Evolutionary conservation across 1,140 invertebrate genomes (phyloP).

Genomic region (Bilobella aurantiaca): DNA sequence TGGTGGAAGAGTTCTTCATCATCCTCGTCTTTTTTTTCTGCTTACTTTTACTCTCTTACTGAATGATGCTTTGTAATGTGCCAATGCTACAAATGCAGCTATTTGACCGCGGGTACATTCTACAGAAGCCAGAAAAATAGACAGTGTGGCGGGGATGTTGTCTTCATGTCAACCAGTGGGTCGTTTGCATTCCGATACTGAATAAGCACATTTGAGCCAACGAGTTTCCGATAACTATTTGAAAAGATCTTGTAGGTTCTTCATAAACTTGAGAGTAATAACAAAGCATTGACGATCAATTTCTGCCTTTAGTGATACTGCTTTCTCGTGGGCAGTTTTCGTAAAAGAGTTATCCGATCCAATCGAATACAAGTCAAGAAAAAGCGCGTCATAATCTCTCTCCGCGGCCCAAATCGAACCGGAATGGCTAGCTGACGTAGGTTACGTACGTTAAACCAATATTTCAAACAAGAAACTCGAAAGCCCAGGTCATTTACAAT

Average conservation of each 20-base stretch:
- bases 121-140: not conserved
- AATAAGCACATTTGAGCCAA: not conserved
- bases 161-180: not conserved
- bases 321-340: not conserved
- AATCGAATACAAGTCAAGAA: not conserved
- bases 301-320: not conserved
- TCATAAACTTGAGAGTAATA: not conserved
- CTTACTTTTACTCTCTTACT: no score
- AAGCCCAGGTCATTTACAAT: not conserved
- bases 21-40: no score
- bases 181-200: no score
- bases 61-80: no score
- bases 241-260: not conserved
- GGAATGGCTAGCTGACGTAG: not conserved
- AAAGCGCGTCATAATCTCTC: not conserved
- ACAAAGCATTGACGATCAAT: not conserved
- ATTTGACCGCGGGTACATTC: no score
- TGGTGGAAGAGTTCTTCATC: no score
- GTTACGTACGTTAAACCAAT: not conserved
- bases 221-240: not conserved
- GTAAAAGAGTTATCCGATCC: not conserved
- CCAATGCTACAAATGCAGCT: no score
- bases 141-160: not conserved
- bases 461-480: not conserved
- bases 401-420: not conserved